These are phyloP conservation scores for Centropus unirufus DNA, from an alignment of 2,113 vertebrate genomes.

Conservation along the genomic window DNA sequence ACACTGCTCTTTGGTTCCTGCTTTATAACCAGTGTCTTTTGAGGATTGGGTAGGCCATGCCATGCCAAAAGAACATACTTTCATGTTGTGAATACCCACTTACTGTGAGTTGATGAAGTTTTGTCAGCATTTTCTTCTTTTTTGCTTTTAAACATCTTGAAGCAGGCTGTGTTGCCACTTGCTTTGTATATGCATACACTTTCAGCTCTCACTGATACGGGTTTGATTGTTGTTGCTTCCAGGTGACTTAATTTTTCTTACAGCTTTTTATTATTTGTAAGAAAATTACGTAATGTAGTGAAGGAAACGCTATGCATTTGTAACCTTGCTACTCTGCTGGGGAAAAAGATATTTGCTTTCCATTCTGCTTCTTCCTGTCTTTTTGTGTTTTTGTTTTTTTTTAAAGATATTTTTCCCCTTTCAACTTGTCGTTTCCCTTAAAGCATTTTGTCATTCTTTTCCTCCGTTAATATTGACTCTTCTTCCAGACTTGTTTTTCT, in stretches of 20 bases:
- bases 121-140: not conserved
- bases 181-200: not conserved
- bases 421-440: not conserved
- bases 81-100: not conserved
- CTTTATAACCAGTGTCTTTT: not conserved
- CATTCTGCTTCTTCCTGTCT: not conserved
- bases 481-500: not conserved
- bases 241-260: not conserved
- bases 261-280: not conserved
- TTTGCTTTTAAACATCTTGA: not conserved
- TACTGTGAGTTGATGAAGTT: not conserved
- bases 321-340: not conserved
- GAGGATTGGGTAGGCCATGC: not conserved
- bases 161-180: not conserved
- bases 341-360: not conserved
- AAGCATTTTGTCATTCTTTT: not conserved
- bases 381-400: not conserved
- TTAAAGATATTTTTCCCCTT: not conserved
- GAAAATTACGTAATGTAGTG: not conserved
- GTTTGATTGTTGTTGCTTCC: not conserved
- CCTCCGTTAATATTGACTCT: not conserved
- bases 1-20: not conserved
- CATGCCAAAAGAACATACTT: not conserved
- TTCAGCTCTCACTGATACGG: not conserved
- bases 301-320: not conserved